Evolutionary conservation across 2,888 invertebrate species (phyloP), one percentile per base, ranked within the genome.

Genomic region (Ophioninae sp.): DNA sequence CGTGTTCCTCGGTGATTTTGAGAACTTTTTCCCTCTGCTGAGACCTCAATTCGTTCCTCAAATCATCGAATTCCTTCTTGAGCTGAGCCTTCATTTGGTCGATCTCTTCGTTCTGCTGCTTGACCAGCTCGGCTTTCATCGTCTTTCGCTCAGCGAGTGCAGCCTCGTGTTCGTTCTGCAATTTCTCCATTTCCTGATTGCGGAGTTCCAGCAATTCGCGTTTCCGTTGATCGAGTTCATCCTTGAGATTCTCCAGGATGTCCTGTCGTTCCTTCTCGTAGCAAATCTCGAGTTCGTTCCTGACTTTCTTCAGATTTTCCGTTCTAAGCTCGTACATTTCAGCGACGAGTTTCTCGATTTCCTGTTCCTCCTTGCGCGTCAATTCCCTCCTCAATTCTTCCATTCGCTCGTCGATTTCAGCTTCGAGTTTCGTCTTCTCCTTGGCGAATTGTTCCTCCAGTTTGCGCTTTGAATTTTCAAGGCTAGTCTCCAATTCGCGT

Each of bases 71-170:
- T 65, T 92, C 93, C 79, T 91, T 91, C 1, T 93, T 93, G 65
- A 93, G 84, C 72, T 92, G 91, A 21, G 94, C 94, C 84, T 95
- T 94, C 80, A 96, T 88, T 23, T 94, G 94, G 5, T 95, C 95
- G 20, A 96, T 93, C 82, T 94, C 94, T 0, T 94, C 93, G 0
- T 93, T 93, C 87, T 96, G 95, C 50, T 88, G 88, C 41, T 90
- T 91, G 2, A 74, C 91, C 21, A 90, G 87, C 77, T 93, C 92
- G 3, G 78, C 87, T 50, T 91, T 91, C 0, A 88, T 86, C 0
- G 88, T 88, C 56, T 89, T 92, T 74, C 92, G 91, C 17, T 91
- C 90, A 30, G 91, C 91, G 85, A 94, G 90, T 41, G 92, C 92
- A 0, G 88, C 88, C 56, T 93, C 93, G 78, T 94, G 93, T 41